Base-by-base conservation (phyloP, 2,113 vertebrate genomes). In the Tichodroma muraria region DNA sequence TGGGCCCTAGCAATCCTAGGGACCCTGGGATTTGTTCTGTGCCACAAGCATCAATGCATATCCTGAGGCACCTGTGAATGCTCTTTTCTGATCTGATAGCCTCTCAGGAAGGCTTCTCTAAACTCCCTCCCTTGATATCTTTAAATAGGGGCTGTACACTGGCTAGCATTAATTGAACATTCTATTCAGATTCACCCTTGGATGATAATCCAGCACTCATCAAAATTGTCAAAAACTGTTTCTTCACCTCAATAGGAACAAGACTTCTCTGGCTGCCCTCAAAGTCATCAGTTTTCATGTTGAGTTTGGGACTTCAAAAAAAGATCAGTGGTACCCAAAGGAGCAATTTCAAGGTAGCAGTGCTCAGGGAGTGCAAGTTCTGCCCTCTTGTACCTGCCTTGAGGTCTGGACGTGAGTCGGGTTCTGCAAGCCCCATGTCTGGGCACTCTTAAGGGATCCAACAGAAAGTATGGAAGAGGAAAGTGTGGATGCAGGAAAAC, bases 1-100 rank as follows among this genome's bases (percentile, higher is more conserved):
- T 49, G 45, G 14, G 40, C 44, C 0, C 0, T 56, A 78, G 57
- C 3, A 6, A 19, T 33, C 1, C 1, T 37, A 16, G 1, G 3
- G 30, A 88, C 4, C 16, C 24, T 28, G 40, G 61, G 42, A 37
- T 44, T 65, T 53, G 30, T 70, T 78, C 85, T 87, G 37, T 59
- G 37, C 37, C 28, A 40, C 28, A 35, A 86, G 23, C 54, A 88
- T 38, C 47, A 19, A 0, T 3, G 5, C 20, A 16, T 14, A 53
- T 75, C 30, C 60, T 42, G 60, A 27, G 16, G 8, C 68, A 27
- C 18, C 69, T 69, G 28, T 44, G 16, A 8, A 3, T n/a, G 7
- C 10, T 22, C 7, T 69, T 80, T 54, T 78, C 64, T 59, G 40
- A 6, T 47, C 60, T 78, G 37, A 33, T 11, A 49, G 23, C n/a